Percentiles rank a stretch among this genome's conserved stretches.
These are phyloP conservation scores for Lepidurus apus DNA, from an alignment of 1,140 invertebrate species.

Conservation along the genomic window DNA sequence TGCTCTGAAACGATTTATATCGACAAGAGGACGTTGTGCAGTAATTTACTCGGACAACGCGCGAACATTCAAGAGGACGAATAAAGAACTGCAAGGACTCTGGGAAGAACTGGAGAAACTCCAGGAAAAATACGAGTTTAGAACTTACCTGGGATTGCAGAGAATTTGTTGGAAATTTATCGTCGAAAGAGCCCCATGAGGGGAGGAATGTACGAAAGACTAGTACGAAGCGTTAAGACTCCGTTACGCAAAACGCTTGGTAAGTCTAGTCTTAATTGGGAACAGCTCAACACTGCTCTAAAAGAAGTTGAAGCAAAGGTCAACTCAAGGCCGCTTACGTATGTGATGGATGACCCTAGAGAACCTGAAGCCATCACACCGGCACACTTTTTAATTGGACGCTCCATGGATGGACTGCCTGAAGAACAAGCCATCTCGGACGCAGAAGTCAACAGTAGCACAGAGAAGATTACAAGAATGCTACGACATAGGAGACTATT, in stretches of 20 bases:
- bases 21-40: constrained; percentile 22
- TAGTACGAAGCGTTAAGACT: constrained; percentile 23
- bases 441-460: not conserved
- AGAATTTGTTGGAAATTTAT: not conserved
- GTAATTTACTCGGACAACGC: constrained; percentile 26
- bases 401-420: not conserved
- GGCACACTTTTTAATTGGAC: not conserved
- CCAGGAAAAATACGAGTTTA: not conserved
- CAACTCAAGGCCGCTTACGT: constrained; percentile 26
- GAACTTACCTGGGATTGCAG: not conserved
- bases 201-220: constrained; percentile 28
- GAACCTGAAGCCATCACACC: not conserved
- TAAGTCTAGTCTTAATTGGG: constrained; percentile 18
- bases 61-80: not conserved
- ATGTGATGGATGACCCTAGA: constrained; percentile 6
- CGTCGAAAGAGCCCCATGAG: constrained; percentile 21
- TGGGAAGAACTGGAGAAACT: not conserved
- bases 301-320: constrained; percentile 25
- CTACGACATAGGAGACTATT: not conserved
- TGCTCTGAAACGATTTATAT: constrained; percentile 24
- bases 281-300: constrained; percentile 18
- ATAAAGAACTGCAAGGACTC: not conserved
- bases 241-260: constrained; percentile 5
- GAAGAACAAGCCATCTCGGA: not conserved
- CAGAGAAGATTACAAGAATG: not conserved